Evolutionary conservation across 2,797 vertebrate species (phyloP), one percentile per base, ranked within the genome.

Genomic region (Anas georgica): DNA sequence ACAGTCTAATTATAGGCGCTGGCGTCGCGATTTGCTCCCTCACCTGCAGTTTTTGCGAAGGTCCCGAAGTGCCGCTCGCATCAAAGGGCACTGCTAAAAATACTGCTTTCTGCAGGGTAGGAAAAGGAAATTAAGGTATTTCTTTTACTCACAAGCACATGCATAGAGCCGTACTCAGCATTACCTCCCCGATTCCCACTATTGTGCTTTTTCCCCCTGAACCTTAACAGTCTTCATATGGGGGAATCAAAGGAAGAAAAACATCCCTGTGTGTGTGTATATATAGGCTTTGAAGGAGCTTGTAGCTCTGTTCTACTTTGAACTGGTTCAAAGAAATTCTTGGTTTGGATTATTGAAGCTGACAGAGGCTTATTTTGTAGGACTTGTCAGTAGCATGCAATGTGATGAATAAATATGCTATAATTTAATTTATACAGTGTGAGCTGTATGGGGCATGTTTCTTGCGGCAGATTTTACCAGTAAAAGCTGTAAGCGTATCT

Each of bases 1-100:
- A 8, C 41, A 54, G 54, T 52, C 91, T 96, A 93, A 95, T 85
- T 93, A 85, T 93, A 95, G 87, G 58, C 37, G 31, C 75, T 89
- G 2, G 6, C 54, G 3, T 55, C 80, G 75, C 45, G 17, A 7
- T 92, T 92, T 48, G 73, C 45, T 83, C 87, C 75, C 81, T 92
- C 91, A 68, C 85, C 45, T 77, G 31, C 26, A 58, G 29, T 68
- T 91, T 95, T 89, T 88, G 39, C 0, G 0, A 37, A 20, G 39
- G 43, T 80, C 43, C 79, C 41, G 29, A 69, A 89, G 52, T 68
- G 66, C 50, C 39, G 41, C 11, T 89, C 91, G 25, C 66, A 10
- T 72, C 45, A 20, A 25, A 1, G 7, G 20, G 45, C 43, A 6
- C 55, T 76, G 72, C 68, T 77, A 74, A 83, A 88, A 79, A 54